phyloP scores from a whole-genome alignment of 2,888 invertebrate genomes.

The Axea sp. region DNA sequence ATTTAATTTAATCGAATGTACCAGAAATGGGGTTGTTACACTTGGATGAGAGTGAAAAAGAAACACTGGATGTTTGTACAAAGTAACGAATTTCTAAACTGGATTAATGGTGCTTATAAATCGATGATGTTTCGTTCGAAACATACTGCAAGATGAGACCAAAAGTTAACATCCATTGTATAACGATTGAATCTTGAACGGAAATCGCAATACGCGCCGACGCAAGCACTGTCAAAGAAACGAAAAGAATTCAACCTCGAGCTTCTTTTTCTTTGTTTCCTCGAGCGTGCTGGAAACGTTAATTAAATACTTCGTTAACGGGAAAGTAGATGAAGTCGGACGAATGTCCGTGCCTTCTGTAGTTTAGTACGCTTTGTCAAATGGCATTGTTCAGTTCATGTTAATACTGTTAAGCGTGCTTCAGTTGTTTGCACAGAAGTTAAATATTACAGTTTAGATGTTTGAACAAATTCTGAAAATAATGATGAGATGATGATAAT shows the following conservation, averaged over 20 bases:
- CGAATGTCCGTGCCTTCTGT: slow-evolving; percentile 26
- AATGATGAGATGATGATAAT: no score
- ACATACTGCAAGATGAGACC: background rate
- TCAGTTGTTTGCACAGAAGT: slow-evolving; percentile 3
- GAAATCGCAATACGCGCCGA: slow-evolving; percentile 26
- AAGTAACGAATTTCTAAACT: background rate
- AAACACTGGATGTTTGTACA: slow-evolving; percentile 5
- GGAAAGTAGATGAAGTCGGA: slow-evolving; percentile 21
- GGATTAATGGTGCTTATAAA: background rate
- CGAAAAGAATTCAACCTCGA: slow-evolving; percentile 25
- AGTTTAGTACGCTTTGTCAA: slow-evolving; percentile 40
- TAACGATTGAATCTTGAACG: slow-evolving; percentile 19
- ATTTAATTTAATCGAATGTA: slow-evolving; percentile 27
- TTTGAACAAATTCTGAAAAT: no score
- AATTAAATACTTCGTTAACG: slow-evolving; percentile 57
- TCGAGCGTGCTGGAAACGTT: slow-evolving; percentile 46
- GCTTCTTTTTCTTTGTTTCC: slow-evolving; percentile 46
- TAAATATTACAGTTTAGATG: background rate
- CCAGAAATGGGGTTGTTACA: slow-evolving; percentile 15
- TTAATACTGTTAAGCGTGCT: slow-evolving; percentile 25
- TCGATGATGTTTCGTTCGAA: background rate
- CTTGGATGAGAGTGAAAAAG: slow-evolving; percentile 6
- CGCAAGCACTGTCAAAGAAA: slow-evolving; percentile 5
- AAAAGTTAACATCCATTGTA: slow-evolving; percentile 2
- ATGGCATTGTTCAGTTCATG: slow-evolving; percentile 27